A percentile compares a stretch with the other conserved stretches of the same genome.
phyloP scores from a whole-genome alignment of 2,797 vertebrate species.

The Enteromius thamalakanensis region DNA sequence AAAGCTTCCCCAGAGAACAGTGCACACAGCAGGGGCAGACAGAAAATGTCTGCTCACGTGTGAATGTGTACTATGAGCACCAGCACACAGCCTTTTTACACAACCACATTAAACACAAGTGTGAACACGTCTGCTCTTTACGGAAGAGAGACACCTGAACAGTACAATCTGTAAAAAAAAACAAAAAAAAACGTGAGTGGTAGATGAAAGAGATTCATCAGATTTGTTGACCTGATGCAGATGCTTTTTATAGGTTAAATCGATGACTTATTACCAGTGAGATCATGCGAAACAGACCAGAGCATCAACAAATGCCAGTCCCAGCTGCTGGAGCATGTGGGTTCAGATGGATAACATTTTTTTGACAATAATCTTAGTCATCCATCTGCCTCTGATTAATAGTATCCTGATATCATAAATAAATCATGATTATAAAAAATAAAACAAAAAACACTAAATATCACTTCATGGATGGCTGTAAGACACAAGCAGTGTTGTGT shows the following conservation, averaged over 20 bases:
- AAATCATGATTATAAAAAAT: constrained; percentile 5
- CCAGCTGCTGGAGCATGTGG: constrained; percentile 43
- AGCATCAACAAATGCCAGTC: constrained; percentile 50
- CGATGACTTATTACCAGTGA: constrained; percentile 42
- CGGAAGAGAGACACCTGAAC: not conserved
- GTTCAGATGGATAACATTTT: constrained; percentile 45
- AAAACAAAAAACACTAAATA: not conserved
- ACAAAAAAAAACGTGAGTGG: not conserved
- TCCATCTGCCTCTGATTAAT: constrained; percentile 44
- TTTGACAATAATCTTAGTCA: constrained; percentile 40
- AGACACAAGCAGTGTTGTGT: not conserved
- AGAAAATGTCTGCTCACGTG: constrained; percentile 57
- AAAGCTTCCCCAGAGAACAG: constrained; percentile 28
- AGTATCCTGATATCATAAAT: constrained; percentile 19
- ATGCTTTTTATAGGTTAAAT: constrained; percentile 52
- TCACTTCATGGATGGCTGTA: not conserved
- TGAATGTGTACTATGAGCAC: constrained; percentile 55
- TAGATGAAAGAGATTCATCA: not conserved
- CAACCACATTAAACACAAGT: constrained; percentile 36
- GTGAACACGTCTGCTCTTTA: constrained; percentile 23
- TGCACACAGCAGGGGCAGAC: constrained; percentile 34
- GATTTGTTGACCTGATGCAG: constrained; percentile 8
- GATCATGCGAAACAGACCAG: constrained; percentile 39
- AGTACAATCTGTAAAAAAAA: not conserved
- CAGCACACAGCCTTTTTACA: constrained; percentile 59